These are phyloP conservation scores for Jacana jacana DNA, from an alignment of 2,113 vertebrate genomes.

Conservation along the genomic window DNA sequence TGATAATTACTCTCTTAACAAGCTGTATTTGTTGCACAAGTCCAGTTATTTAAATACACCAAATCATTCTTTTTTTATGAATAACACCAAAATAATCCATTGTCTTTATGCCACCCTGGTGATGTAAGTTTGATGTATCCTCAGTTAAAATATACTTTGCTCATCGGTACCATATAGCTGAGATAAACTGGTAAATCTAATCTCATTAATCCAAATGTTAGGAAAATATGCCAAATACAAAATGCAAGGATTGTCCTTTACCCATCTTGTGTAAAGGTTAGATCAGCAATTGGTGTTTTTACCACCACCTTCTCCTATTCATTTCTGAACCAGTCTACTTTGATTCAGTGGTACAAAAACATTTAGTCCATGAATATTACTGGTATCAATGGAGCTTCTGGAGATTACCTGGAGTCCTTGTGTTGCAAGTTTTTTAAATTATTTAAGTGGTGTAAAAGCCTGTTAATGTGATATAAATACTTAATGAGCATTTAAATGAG, in stretches of 20 bases:
- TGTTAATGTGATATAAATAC: slow-evolving; percentile 31
- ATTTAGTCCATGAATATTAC: background rate
- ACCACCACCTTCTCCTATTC: background rate
- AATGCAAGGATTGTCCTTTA: background rate
- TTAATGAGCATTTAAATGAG: background rate
- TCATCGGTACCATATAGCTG: background rate
- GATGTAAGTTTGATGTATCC: background rate
- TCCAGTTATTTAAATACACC: background rate
- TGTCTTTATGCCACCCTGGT: background rate
- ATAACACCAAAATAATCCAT: background rate
- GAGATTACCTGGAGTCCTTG: background rate
- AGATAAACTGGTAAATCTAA: background rate
- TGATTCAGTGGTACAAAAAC: background rate
- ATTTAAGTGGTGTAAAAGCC: background rate
- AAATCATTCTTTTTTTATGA: background rate
- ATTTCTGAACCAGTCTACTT: background rate
- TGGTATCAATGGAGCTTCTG: background rate
- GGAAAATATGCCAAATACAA: background rate
- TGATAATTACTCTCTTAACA: background rate
- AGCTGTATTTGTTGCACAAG: background rate
- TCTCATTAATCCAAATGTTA: background rate
- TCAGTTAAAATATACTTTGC: background rate
- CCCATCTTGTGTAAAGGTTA: background rate
- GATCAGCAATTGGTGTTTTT: background rate
- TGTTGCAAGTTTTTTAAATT: background rate